These are phyloP conservation scores for Odontesthes bonariensis DNA, from an alignment of 2,113 vertebrate genomes.

Conservation along the genomic window DNA sequence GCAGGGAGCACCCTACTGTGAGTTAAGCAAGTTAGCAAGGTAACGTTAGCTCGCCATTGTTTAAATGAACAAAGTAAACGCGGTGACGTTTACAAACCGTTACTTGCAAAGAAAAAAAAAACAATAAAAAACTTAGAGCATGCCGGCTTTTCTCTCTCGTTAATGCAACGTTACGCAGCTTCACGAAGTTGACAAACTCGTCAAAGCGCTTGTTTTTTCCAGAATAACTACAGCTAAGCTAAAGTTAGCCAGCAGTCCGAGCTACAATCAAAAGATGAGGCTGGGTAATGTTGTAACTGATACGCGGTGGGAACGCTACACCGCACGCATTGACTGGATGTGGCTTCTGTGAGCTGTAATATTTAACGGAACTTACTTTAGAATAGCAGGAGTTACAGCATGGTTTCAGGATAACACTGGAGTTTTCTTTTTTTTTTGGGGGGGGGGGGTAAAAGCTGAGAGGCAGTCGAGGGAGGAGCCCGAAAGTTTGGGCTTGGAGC, in stretches of 20 bases:
- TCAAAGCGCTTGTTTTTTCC: neutral
- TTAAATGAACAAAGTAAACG: neutral
- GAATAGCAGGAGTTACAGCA: constrained; percentile 28
- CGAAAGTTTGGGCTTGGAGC: constrained; percentile 4
- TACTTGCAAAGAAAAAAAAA: neutral
- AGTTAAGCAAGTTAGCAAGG: constrained; percentile 31
- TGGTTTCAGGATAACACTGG: constrained; percentile 24
- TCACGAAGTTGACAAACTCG: neutral
- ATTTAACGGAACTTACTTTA: constrained; percentile 58
- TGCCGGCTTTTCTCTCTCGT: neutral
- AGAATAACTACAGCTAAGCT: constrained; percentile 54
- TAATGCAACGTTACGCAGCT: too few species aligned
- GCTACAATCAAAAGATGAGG: constrained; percentile 49
- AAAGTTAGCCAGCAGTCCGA: constrained; percentile 62
- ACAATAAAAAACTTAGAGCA: neutral
- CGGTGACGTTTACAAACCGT: neutral
- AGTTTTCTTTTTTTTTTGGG: constrained; percentile 9
- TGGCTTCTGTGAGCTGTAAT: fast-evolving
- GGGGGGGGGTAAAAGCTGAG: constrained; percentile 42
- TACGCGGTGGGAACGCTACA: fast-evolving
- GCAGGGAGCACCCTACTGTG: neutral
- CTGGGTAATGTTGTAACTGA: neutral
- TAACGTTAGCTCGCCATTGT: constrained; percentile 12
- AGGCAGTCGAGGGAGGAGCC: constrained; percentile 57
- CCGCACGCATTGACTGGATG: fast-evolving